These are phyloP conservation scores for Syritta pipiens DNA, from an alignment of 2,888 invertebrate species.

Conservation along the genomic window DNA sequence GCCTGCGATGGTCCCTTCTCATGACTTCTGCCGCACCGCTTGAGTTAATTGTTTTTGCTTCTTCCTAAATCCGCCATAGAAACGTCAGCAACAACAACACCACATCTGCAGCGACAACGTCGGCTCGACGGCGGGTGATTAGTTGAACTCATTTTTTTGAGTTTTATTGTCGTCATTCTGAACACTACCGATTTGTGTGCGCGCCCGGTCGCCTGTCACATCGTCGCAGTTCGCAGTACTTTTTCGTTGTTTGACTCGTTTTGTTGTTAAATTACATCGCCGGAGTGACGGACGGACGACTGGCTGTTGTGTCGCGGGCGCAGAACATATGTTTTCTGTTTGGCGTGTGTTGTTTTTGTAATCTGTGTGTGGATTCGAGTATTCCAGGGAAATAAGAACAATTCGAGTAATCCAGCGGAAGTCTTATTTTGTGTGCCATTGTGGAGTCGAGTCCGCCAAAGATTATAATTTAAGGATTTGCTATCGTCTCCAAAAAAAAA, in stretches of 20 bases:
- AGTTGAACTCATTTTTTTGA: slow-evolving; percentile 25
- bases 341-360: slow-evolving; percentile 26
- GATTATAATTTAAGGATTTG: slow-evolving; percentile 25
- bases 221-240: slow-evolving; percentile 12
- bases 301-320: slow-evolving; percentile 10
- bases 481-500: background rate
- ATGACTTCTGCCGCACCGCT: slow-evolving; percentile 2
- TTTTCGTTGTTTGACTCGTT: slow-evolving; percentile 35
- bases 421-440: slow-evolving; percentile 7
- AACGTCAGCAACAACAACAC: background rate
- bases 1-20: background rate
- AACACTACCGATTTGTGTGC: slow-evolving; percentile 49
- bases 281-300: background rate
- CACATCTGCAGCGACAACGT: too few species aligned
- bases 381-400: too few species aligned
- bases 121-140: background rate
- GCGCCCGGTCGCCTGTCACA: slow-evolving; percentile 15
- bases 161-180: slow-evolving; percentile 13
- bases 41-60: background rate
- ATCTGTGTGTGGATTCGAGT: slow-evolving; percentile 30
- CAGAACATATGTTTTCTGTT: slow-evolving; percentile 45
- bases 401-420: too few species aligned
- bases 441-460: background rate
- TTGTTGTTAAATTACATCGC: slow-evolving; percentile 28
- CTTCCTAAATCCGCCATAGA: background rate